Percentiles rank a stretch among this genome's conserved stretches.
phyloP scores from a whole-genome alignment of 2,888 invertebrate genomes.

The Sminthurides aquaticus region DNA sequence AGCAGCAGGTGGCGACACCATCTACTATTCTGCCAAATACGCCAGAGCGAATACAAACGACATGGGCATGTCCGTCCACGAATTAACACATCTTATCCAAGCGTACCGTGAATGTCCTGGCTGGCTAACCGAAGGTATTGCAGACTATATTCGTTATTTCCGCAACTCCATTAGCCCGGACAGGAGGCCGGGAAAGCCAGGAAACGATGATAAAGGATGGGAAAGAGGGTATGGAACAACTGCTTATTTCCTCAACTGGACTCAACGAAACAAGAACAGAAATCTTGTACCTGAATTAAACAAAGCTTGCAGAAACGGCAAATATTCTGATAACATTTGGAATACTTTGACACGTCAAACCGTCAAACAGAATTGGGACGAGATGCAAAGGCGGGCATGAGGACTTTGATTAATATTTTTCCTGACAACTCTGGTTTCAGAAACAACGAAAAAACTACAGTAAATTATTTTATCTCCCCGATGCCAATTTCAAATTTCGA shows the following conservation, averaged over 20 bases:
- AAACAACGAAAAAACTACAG: no score
- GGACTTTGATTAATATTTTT: background rate
- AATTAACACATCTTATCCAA: conserved; percentile 14
- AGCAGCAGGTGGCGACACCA: background rate
- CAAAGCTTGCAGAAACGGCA: background rate
- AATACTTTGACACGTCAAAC: background rate
- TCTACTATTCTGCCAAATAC: background rate
- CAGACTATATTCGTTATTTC: conserved; percentile 16
- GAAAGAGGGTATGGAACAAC: background rate
- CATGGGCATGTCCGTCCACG: conserved; percentile 15
- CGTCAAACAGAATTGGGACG: background rate
- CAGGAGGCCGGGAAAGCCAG: conserved; percentile 10
- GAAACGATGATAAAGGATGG: background rate
- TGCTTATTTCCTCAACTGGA: background rate
- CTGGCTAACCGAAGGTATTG: conserved; percentile 15
- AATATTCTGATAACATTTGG: background rate
- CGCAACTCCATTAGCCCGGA: background rate
- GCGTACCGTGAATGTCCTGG: background rate
- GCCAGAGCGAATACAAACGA: background rate
- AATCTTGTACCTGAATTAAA: background rate
- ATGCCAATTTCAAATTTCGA: no score
- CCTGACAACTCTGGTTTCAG: no score
- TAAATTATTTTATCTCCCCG: no score
- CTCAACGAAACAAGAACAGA: background rate
- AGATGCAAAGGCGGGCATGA: background rate